These are phyloP conservation scores for Pandemis heparana DNA, from an alignment of 2,888 invertebrate genomes.

Conservation along the genomic window DNA sequence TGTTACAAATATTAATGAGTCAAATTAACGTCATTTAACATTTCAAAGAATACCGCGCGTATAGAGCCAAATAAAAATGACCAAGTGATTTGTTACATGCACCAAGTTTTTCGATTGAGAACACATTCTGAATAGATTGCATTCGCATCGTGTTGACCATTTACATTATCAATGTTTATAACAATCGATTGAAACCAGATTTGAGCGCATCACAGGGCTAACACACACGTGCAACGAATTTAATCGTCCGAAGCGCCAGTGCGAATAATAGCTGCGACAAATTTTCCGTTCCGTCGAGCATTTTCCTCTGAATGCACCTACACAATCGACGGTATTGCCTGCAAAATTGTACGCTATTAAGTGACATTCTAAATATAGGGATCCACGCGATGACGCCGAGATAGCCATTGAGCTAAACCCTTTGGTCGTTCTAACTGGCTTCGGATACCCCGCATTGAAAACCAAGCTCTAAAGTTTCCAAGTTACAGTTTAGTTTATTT, in stretches of 20 bases:
- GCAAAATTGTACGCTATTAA: slow-evolving; percentile 83
- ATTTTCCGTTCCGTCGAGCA: slow-evolving; percentile 83
- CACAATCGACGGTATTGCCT: slow-evolving; percentile 80
- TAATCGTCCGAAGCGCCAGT: slow-evolving; percentile 80
- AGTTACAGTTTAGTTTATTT: slow-evolving; percentile 32
- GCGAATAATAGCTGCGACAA: slow-evolving; percentile 81
- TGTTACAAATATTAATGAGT: slow-evolving; percentile 44
- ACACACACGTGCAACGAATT: slow-evolving; percentile 72
- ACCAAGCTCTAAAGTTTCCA: slow-evolving; percentile 46
- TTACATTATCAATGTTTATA: slow-evolving; percentile 37
- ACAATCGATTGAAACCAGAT: slow-evolving; percentile 52
- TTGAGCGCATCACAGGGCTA: slow-evolving; percentile 55
- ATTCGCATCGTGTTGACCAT: slow-evolving; percentile 5
- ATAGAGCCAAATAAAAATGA: background rate
- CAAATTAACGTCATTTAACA: slow-evolving; percentile 17
- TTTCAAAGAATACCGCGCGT: background rate
- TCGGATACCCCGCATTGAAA: slow-evolving; percentile 45
- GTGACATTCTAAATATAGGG: slow-evolving; percentile 82
- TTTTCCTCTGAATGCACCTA: slow-evolving; percentile 82
- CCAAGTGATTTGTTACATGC: background rate
- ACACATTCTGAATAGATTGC: slow-evolving; percentile 8
- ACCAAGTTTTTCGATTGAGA: background rate
- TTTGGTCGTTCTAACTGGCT: slow-evolving; percentile 59
- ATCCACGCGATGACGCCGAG: slow-evolving; percentile 70
- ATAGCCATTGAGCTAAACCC: slow-evolving; percentile 69